Percentiles rank a stretch among this genome's conserved stretches.
phyloP scores from a whole-genome alignment of 2,797 vertebrate species.

The Lagocephalus sceleratus region DNA sequence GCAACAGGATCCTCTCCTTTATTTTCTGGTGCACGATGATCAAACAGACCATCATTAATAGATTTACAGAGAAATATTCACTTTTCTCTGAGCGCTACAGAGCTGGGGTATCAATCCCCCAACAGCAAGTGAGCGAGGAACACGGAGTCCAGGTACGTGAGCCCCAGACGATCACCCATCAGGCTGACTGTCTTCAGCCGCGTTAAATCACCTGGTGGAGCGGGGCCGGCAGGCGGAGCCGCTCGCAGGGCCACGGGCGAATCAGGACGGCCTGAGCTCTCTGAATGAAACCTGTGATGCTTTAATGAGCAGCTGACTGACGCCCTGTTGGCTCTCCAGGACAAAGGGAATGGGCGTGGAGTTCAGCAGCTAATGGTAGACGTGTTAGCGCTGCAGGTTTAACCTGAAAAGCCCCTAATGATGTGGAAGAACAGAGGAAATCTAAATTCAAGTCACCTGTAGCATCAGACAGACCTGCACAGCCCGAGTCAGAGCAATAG shows the following conservation, averaged over 20 bases:
- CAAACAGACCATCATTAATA: neutral
- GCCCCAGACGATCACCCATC: slow-evolving; percentile 33
- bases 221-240: slow-evolving; percentile 40
- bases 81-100: neutral
- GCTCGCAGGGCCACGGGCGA: slow-evolving; percentile 41
- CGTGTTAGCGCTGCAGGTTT: too few species aligned
- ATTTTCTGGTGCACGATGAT: neutral
- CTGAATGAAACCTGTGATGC: slow-evolving; percentile 38
- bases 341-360: neutral
- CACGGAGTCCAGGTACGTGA: slow-evolving; percentile 20
- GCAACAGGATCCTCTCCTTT: neutral
- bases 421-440: slow-evolving; percentile 24
- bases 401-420: too few species aligned
- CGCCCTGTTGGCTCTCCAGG: slow-evolving; percentile 29
- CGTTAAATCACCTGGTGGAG: slow-evolving; percentile 58
- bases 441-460: slow-evolving; percentile 40
- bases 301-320: slow-evolving; percentile 60
- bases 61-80: slow-evolving; percentile 9
- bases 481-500: slow-evolving; percentile 30
- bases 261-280: slow-evolving; percentile 47
- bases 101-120: slow-evolving; percentile 6
- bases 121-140: slow-evolving; percentile 26
- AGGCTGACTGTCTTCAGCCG: slow-evolving; percentile 28
- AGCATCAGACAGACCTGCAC: slow-evolving; percentile 39
- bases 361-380: too few species aligned